phyloP scores from a whole-genome alignment of 1,140 invertebrate species.

The Drosophila punjabiensis region DNA sequence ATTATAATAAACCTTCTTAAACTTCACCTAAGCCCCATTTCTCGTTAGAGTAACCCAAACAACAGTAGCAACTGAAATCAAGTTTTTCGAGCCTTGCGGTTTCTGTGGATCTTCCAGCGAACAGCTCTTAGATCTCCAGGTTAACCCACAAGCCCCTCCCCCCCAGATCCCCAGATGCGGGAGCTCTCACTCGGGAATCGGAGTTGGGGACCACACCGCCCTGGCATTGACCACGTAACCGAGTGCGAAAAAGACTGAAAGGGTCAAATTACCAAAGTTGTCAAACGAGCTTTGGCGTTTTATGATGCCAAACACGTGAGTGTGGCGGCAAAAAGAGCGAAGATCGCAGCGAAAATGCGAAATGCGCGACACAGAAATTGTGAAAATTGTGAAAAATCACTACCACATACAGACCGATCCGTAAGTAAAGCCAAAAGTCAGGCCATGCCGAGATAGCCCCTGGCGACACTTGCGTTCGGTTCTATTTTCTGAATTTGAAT shows the following conservation, averaged over 20 bases:
- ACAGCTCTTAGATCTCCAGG: background rate
- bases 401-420: background rate
- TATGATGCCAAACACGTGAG: slow-evolving; percentile 71
- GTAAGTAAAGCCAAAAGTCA: slow-evolving; percentile 58
- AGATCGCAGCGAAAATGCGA: slow-evolving; percentile 38
- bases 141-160: slow-evolving; percentile 34
- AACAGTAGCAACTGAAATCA: slow-evolving; percentile 40
- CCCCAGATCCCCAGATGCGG: slow-evolving; percentile 34
- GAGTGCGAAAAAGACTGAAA: slow-evolving; percentile 74
- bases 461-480: slow-evolving; percentile 59
- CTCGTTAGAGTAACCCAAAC: slow-evolving; percentile 16
- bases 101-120: slow-evolving; percentile 9
- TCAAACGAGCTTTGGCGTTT: slow-evolving; percentile 62
- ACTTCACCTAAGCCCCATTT: background rate
- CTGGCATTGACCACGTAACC: slow-evolving; percentile 83
- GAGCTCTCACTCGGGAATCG: slow-evolving; percentile 61
- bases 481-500: slow-evolving; percentile 62
- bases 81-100: slow-evolving; percentile 46
- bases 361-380: slow-evolving; percentile 30
- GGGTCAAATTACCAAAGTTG: slow-evolving; percentile 61
- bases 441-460: slow-evolving; percentile 68
- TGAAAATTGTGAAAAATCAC: slow-evolving; percentile 12
- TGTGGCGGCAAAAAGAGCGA: background rate
- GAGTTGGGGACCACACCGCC: slow-evolving; percentile 22
- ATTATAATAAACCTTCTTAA: too few species aligned